Conservation (phyloP, 2,113 vertebrate species). For the Oreamnos americanus region DNA sequence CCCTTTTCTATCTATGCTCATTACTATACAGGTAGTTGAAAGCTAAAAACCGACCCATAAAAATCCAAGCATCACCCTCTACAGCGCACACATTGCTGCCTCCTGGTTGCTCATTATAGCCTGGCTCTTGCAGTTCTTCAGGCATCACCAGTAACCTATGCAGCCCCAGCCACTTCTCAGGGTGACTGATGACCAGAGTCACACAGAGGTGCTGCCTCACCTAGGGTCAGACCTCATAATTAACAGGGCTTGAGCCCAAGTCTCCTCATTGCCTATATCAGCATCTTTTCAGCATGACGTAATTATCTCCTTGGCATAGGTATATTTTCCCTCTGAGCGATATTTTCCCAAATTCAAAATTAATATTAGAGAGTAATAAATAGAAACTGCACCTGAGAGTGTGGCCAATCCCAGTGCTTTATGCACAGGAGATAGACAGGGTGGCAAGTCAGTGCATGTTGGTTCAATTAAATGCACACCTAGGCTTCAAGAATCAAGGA, state of each 20-base stretch:
- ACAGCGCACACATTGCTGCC: fast-evolving
- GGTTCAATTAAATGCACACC: background rate
- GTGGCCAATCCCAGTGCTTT: fast-evolving
- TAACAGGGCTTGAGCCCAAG: background rate
- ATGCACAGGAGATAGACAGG: fast-evolving
- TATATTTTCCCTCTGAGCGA: background rate
- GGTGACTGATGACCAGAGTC: background rate
- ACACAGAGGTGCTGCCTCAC: background rate
- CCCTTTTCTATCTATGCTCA: background rate
- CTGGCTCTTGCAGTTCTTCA: background rate
- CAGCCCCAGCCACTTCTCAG: background rate
- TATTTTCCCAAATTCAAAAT: background rate
- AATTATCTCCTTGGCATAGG: background rate
- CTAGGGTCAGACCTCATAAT: background rate
- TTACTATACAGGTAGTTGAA: background rate
- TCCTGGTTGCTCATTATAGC: background rate
- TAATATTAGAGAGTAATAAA: background rate
- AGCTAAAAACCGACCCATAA: background rate
- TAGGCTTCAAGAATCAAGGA: background rate
- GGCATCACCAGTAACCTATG: background rate
- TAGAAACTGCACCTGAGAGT: background rate
- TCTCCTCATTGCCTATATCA: no score
- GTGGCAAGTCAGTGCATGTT: no score
- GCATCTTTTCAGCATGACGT: background rate
- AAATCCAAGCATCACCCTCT: no score